Evolutionary conservation across 2,888 invertebrate genomes (phyloP), one percentile per base, ranked within the genome.

Genomic region (Drosophila stalkeri): DNA sequence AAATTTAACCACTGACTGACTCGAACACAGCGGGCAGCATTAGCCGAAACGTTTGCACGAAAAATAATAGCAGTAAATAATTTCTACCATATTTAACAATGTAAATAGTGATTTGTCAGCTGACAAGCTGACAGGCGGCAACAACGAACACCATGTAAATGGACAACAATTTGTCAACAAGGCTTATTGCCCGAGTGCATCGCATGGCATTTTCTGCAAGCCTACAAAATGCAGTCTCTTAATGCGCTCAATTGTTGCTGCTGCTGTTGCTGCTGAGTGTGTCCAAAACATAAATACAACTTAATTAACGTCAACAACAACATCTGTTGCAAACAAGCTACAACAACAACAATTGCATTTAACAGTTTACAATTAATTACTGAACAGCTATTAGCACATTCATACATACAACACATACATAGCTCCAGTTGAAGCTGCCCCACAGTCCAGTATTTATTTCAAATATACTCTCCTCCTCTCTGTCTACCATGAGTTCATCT

Each of bases 281-380:
- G 71, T 81, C 85, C 80, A 85, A 85, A 84, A 85, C 85, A 85
- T 77, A 85, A 85, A 87, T 86, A 82, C 86, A 86, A 86, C 86
- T 86, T 88, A 88, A 86, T 86, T 88, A 86, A 79, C 79, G 72
- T 82, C 77, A 69, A 69, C 49, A 51, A 12, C 52, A 31, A 37
- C 77, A 56, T 65, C 73, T 52, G 73, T 46, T 31, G 72, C 70
- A 63, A 56, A 41, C 55, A 56, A 66, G 37, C 37, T 11, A 20
- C 52, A 23, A 55, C 61, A 76, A 52, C 65, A 49, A 72, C 68
- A 72, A 62, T 63, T 60, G 55, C 81, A 82, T 76, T 77, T 71
- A 85, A 82, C 75, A 75, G 86, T 81, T 82, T 79, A 76, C 86
- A 82, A 86, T 86, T 86, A 88, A 86, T 86, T 88, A 86, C 77